Conservation (phyloP, 2,113 vertebrate genomes). For the Galemys pyrenaicus region DNA sequence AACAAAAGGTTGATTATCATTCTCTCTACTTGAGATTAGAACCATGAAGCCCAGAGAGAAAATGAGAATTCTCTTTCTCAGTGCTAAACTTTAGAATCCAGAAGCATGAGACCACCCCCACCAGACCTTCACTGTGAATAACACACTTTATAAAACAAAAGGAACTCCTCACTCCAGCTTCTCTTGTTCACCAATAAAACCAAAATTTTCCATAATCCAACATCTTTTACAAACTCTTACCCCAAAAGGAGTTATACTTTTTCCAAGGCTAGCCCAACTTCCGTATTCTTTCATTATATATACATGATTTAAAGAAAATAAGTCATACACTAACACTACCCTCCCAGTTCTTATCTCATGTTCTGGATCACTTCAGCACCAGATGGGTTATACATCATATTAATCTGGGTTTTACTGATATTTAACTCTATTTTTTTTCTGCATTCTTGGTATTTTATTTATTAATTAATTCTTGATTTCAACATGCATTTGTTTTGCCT, state of each 20-base stretch:
- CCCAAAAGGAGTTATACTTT: not conserved
- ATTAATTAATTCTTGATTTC: not conserved
- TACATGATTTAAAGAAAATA: not conserved
- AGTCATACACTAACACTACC: not conserved
- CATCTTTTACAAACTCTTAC: not conserved
- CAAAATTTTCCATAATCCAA: not conserved
- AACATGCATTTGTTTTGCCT: not conserved
- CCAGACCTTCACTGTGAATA: not conserved
- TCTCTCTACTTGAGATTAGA: not conserved
- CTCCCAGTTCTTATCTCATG: not conserved
- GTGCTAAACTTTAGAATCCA: not conserved
- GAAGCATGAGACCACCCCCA: not conserved
- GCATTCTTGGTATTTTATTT: fast-evolving
- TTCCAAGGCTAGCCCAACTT: not conserved
- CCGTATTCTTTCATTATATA: not conserved
- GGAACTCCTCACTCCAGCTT: fast-evolving
- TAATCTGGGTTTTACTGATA: not conserved
- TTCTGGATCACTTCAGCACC: not conserved
- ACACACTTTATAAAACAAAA: not conserved
- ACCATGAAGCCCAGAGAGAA: not conserved
- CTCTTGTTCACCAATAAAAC: not conserved
- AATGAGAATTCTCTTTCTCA: not conserved
- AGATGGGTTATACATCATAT: not conserved
- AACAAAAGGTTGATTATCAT: not conserved
- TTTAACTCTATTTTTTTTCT: not conserved